A percentile compares a stretch with the other conserved stretches of the same genome.
These are phyloP conservation scores for Urocitellus parryii DNA, from an alignment of 2,113 vertebrate genomes.

Conservation along the genomic window DNA sequence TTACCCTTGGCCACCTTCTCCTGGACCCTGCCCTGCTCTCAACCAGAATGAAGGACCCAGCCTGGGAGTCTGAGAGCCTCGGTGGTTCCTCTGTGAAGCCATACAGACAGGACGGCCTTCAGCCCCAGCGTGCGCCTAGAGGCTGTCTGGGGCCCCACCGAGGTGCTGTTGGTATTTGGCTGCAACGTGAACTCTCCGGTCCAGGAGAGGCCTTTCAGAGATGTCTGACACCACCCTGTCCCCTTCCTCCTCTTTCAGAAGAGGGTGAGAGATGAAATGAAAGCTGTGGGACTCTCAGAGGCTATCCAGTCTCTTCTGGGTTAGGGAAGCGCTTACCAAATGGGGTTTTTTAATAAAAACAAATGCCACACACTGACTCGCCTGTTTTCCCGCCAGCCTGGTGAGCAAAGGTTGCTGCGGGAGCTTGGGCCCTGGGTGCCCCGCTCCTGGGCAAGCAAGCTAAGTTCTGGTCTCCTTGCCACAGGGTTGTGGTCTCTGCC, in stretches of 20 bases:
- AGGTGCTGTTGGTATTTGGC: background rate
- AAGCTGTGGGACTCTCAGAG: constrained; percentile 5
- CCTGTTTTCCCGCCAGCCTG: background rate
- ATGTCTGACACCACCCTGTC: background rate
- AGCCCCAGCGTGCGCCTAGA: background rate
- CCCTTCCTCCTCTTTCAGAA: background rate
- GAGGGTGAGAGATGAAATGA: background rate
- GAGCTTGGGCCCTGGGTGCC: background rate
- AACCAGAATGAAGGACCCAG: background rate
- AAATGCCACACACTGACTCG: background rate
- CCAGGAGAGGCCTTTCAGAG: background rate
- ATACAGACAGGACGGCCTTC: background rate
- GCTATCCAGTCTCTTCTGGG: constrained; percentile 9
- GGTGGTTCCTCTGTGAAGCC: constrained; percentile 43
- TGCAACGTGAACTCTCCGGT: background rate
- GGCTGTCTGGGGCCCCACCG: background rate
- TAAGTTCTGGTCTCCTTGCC: background rate
- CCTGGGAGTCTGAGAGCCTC: constrained; percentile 39
- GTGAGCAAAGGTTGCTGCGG: background rate
- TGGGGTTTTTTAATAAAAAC: constrained; percentile 80
- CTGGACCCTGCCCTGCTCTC: constrained; percentile 16
- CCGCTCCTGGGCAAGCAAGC: background rate
- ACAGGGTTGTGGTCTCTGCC: background rate
- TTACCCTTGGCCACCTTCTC: constrained; percentile 20
- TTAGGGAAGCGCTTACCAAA: constrained; percentile 31